phyloP scores from a whole-genome alignment of 2,113 vertebrate genomes.

The Engystomops pustulosus region DNA sequence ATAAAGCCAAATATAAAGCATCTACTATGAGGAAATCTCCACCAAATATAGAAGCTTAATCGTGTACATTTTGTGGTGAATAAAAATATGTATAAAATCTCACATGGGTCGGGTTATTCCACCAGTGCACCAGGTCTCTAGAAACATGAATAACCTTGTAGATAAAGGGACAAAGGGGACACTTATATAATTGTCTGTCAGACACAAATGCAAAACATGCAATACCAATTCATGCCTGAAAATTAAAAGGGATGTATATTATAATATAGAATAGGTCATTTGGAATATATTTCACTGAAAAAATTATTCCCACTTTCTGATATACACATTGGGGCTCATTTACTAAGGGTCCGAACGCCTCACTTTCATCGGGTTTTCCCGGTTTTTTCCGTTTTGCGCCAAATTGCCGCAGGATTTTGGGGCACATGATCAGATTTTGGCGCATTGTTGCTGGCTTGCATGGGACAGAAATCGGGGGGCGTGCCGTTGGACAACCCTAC shows the following conservation, averaged over 20 bases:
- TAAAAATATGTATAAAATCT: constrained; percentile 16
- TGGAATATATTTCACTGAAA: too few relatives aligned
- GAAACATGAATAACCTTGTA: not conserved
- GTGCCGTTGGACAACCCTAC: too few relatives aligned
- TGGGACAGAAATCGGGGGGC: too few relatives aligned
- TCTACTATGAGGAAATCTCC: not conserved
- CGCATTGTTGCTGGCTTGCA: too few relatives aligned
- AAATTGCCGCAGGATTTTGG: too few relatives aligned
- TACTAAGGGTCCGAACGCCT: too few relatives aligned
- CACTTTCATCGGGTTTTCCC: too few relatives aligned
- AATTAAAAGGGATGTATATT: not conserved
- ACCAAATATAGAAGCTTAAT: constrained; percentile 2
- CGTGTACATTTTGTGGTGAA: constrained; percentile 20
- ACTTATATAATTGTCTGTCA: constrained; percentile 3
- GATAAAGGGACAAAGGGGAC: not conserved
- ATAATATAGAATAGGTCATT: too few relatives aligned
- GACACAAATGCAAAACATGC: not conserved
- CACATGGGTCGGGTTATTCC: not conserved
- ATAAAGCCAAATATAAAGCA: not conserved
- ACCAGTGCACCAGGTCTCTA: not conserved
- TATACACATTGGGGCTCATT: too few relatives aligned
- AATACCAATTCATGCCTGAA: not conserved
- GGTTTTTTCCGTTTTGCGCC: too few relatives aligned
- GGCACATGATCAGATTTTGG: too few relatives aligned
- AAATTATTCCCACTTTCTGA: too few relatives aligned